Evolutionary conservation across 92 coral and sea anemone genomes (phyloP).

Genomic region (Bergia puertoricense): DNA sequence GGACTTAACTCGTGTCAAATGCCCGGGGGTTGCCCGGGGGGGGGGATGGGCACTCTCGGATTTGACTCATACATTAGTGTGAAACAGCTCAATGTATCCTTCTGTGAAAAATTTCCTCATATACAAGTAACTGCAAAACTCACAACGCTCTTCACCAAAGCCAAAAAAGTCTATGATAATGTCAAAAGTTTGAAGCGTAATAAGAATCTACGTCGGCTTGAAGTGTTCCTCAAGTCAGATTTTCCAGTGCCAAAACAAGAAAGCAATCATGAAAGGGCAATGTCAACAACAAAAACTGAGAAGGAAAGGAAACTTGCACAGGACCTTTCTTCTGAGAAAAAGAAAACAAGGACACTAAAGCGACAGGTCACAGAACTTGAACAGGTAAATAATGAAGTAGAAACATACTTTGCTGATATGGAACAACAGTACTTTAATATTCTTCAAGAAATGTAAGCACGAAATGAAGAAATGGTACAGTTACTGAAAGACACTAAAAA

Average conservation of each 20-base stretch:
- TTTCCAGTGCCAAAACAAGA: slow-evolving; percentile 18
- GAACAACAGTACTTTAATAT: background rate
- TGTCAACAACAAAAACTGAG: slow-evolving; percentile 27
- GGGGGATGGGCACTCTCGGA: too few species aligned
- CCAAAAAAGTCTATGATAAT: too few species aligned
- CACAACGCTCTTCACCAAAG: too few species aligned
- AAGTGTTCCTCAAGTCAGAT: slow-evolving; percentile 7
- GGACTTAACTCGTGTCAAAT: too few species aligned
- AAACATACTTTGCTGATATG: background rate
- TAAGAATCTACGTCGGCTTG: background rate
- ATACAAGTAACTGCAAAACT: too few species aligned
- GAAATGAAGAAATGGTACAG: background rate
- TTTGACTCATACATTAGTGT: too few species aligned
- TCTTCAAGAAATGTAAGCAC: slow-evolving; percentile 10
- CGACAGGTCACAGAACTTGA: slow-evolving; percentile 12
- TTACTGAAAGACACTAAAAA: background rate
- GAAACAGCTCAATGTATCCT: too few species aligned
- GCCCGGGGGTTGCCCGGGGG: too few species aligned
- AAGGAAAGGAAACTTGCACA: slow-evolving; percentile 35
- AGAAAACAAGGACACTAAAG: slow-evolving; percentile 24
- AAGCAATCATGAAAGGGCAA: slow-evolving; percentile 14
- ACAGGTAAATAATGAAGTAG: slow-evolving; percentile 26
- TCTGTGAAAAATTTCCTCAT: too few species aligned
- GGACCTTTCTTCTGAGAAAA: slow-evolving; percentile 28
- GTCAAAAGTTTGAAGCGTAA: too few species aligned